These are phyloP conservation scores for Ochropleura leucogaster DNA, from an alignment of 2,888 invertebrate species.

Conservation along the genomic window DNA sequence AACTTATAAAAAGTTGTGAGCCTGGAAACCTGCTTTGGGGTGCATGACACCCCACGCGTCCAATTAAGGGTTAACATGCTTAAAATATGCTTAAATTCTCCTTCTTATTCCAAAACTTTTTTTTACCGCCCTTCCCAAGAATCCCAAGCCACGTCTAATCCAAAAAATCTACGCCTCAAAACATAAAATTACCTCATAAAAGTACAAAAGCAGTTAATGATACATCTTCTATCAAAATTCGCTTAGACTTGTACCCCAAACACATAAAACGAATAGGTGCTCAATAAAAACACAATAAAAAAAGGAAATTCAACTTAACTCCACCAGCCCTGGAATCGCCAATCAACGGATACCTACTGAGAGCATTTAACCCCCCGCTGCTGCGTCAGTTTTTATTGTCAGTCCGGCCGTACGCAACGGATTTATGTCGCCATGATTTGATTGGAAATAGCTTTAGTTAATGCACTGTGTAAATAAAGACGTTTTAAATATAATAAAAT, in stretches of 20 bases:
- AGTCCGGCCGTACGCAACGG: conserved; percentile 64
- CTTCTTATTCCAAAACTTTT: conserved; percentile 1
- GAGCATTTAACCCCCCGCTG: conserved; percentile 73
- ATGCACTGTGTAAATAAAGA: conserved; percentile 68
- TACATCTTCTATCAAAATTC: conserved; percentile 54
- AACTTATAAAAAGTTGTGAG: no score
- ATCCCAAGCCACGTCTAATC: conserved; percentile 24
- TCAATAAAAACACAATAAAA: conserved; percentile 68
- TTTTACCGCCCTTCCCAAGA: neutral
- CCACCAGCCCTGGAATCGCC: conserved; percentile 66
- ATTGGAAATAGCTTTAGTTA: conserved; percentile 70
- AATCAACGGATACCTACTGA: conserved; percentile 70
- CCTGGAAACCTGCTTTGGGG: no score
- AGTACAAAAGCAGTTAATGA: conserved; percentile 53
- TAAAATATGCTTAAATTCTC: neutral
- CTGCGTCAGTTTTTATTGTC: conserved; percentile 69
- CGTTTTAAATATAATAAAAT: conserved; percentile 68
- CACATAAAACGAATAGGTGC: conserved; percentile 66
- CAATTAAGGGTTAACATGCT: no score
- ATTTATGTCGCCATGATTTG: conserved; percentile 67
- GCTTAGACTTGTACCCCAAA: conserved; percentile 54
- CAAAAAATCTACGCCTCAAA: conserved; percentile 45
- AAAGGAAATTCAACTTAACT: conserved; percentile 65
- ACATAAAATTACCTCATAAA: conserved; percentile 53
- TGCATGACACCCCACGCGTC: no score